Evolutionary conservation across 2,797 vertebrate species (phyloP).

Genomic region (Psittacula derbiana): DNA sequence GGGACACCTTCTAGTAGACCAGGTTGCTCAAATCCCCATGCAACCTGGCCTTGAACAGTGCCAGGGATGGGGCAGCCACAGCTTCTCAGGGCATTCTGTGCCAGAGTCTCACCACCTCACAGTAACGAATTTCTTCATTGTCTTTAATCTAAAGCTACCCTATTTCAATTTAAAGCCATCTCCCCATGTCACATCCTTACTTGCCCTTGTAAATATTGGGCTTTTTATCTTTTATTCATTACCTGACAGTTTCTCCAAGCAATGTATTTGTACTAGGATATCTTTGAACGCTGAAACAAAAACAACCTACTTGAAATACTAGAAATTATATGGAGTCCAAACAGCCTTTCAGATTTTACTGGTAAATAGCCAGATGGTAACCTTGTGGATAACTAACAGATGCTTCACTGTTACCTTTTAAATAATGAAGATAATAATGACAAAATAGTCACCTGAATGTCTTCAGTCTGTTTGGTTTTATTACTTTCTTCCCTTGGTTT

Average conservation of each 20-base stretch:
- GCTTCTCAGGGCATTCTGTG: neutral
- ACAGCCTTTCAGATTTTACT: neutral
- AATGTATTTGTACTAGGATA: neutral
- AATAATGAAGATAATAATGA: neutral
- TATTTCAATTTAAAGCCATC: neutral
- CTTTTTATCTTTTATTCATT: conserved; percentile 20
- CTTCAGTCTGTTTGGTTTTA: neutral
- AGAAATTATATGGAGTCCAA: neutral
- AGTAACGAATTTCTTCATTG: neutral
- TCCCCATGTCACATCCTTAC: neutral
- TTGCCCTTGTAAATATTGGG: neutral
- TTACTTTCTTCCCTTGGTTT: neutral
- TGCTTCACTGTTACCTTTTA: neutral
- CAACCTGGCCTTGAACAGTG: neutral
- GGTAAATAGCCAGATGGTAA: conserved; percentile 8
- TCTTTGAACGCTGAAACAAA: neutral
- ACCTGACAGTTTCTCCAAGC: neutral
- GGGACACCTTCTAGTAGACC: neutral
- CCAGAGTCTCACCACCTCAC: neutral
- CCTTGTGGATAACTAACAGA: neutral
- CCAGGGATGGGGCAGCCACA: neutral
- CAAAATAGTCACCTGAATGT: neutral
- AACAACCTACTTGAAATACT: neutral
- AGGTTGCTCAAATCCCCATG: neutral
- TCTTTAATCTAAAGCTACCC: neutral